Evolutionary conservation across 2,113 vertebrate genomes (phyloP).

Genomic region (Platysteira castanea): DNA sequence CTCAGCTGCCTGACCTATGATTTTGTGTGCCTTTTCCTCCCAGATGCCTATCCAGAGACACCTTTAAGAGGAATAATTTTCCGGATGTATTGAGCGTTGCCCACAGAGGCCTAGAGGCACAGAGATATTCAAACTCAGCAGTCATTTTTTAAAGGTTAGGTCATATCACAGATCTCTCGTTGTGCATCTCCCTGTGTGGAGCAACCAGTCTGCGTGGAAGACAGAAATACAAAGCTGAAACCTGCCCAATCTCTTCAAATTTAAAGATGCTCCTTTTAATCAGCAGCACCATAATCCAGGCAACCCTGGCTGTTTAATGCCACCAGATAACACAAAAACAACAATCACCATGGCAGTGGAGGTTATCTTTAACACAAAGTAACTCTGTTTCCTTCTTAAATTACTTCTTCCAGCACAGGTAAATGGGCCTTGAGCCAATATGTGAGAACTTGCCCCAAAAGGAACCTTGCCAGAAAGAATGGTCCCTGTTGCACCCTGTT

Average conservation of each 20-base stretch:
- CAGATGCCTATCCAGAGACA: not conserved
- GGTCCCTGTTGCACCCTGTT: fast-evolving
- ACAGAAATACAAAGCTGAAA: not conserved
- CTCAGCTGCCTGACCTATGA: not conserved
- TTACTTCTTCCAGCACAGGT: not conserved
- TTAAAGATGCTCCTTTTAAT: not conserved
- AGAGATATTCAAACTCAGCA: not conserved
- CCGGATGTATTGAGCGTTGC: not conserved
- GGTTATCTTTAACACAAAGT: not conserved
- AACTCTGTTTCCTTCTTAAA: not conserved
- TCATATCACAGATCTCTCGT: not conserved
- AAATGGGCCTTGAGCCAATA: not conserved
- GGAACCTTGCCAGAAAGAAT: not conserved
- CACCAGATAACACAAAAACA: not conserved
- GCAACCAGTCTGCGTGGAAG: not conserved
- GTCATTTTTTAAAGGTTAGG: conserved; percentile 23
- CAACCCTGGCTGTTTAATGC: not conserved
- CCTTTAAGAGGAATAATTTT: not conserved
- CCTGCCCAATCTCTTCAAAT: not conserved
- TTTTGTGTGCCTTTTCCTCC: not conserved
- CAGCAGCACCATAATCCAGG: not conserved
- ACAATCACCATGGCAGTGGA: not conserved
- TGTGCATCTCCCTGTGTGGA: not conserved
- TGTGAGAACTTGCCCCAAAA: not conserved
- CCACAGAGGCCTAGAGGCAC: not conserved